Evolutionary conservation across 2,113 vertebrate genomes (phyloP).

Genomic region (Tetrax tetrax): DNA sequence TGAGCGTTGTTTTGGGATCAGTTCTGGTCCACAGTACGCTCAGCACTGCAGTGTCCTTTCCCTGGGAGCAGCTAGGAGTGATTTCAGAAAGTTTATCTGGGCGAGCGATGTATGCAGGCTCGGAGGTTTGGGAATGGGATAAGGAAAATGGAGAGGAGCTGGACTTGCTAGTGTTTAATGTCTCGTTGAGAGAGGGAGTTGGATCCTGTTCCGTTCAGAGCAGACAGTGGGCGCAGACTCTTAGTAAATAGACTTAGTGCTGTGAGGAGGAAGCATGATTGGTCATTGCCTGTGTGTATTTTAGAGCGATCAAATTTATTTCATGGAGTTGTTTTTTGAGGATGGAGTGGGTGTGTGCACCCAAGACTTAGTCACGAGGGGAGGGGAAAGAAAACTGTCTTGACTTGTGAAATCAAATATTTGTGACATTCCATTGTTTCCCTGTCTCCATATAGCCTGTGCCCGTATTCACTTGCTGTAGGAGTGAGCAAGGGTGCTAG

Average conservation of each 20-base stretch:
- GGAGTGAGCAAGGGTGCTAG: not conserved
- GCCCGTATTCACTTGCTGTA: not conserved
- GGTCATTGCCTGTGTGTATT: conserved; percentile 56
- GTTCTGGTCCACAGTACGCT: not conserved
- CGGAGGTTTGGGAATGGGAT: not conserved
- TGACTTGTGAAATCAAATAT: conserved; percentile 44
- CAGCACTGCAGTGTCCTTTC: not conserved
- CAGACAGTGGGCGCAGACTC: conserved; percentile 32
- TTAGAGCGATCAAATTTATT: conserved; percentile 49
- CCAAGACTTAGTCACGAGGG: conserved; percentile 49
- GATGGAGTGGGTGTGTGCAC: conserved; percentile 59
- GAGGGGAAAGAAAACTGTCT: conserved; percentile 28
- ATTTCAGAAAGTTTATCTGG: not conserved
- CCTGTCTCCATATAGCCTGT: not conserved
- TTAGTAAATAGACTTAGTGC: conserved; percentile 33
- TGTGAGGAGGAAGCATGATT: conserved; percentile 46
- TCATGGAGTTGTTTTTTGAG: conserved; percentile 29
- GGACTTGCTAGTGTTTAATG: not conserved
- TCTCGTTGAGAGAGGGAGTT: not conserved
- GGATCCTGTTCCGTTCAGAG: conserved; percentile 1
- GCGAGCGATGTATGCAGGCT: not conserved
- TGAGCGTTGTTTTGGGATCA: not conserved
- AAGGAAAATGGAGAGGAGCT: not conserved
- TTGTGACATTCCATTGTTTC: conserved; percentile 17
- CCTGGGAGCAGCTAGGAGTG: not conserved